Conservation (phyloP, 2,797 vertebrate species). For the Glyptemys insculpta region DNA sequence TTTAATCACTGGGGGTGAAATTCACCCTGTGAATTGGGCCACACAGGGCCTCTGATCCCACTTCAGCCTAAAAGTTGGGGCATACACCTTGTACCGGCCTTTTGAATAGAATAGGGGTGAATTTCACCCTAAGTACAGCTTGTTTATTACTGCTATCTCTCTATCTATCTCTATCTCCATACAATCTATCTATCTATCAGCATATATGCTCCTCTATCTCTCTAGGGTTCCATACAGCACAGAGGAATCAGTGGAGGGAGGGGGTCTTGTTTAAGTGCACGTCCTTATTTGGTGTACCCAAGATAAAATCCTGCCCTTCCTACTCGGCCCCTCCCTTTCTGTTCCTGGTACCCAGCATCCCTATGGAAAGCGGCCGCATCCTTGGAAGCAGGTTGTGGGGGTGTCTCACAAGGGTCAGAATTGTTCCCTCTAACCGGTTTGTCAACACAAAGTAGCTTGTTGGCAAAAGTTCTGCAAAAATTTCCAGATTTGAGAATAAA, state of each 20-base stretch:
- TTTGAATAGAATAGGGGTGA: too few species aligned
- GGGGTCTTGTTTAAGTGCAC: neutral
- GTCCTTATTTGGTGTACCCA: neutral
- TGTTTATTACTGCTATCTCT: neutral
- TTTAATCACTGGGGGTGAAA: neutral
- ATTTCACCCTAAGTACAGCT: too few species aligned
- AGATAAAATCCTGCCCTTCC: neutral
- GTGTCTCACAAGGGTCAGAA: slow-evolving; percentile 45
- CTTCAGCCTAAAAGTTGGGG: too few species aligned
- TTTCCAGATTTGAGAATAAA: neutral
- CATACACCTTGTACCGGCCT: too few species aligned
- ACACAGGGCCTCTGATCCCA: neutral
- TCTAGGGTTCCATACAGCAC: neutral
- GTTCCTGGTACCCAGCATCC: neutral
- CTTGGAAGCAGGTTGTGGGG: neutral
- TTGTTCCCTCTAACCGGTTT: slow-evolving; percentile 60
- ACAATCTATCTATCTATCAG: slow-evolving; percentile 35
- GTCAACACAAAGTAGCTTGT: slow-evolving; percentile 52
- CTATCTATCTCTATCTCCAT: slow-evolving; percentile 53
- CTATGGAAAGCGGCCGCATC: neutral
- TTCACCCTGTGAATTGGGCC: neutral
- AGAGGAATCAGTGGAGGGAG: neutral
- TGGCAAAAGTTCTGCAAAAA: slow-evolving; percentile 45
- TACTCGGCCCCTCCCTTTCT: neutral
- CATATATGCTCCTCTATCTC: neutral